Evolutionary conservation across 2,888 invertebrate genomes (phyloP).

Genomic region (Dryomyza anilis): DNA sequence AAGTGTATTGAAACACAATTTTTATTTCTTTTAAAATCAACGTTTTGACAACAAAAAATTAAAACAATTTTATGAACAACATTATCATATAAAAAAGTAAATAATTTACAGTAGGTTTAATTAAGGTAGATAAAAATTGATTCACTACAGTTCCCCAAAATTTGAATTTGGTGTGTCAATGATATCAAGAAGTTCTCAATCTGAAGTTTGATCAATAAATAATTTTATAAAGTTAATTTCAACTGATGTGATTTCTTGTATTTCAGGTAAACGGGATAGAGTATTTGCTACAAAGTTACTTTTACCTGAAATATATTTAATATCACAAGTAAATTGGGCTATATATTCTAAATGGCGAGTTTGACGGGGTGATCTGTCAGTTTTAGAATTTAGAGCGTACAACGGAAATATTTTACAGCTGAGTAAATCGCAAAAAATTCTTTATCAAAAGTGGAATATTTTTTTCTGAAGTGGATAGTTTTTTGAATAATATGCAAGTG

Average conservation of each 20-base stretch:
- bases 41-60: no score
- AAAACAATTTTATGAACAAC: no score
- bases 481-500: background rate
- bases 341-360: constrained; percentile 27
- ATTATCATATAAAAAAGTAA: no score
- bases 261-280: constrained; percentile 13
- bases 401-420: constrained; percentile 9
- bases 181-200: constrained; percentile 7
- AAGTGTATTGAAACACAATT: no score
- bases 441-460: no score
- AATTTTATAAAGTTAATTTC: constrained; percentile 1
- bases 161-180: constrained; percentile 7
- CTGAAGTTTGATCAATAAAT: background rate
- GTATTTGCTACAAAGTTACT: constrained; percentile 25
- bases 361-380: constrained; percentile 24
- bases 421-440: constrained; percentile 9
- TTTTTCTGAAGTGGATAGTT: background rate
- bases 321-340: constrained; percentile 25
- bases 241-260: background rate
- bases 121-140: no score
- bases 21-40: no score
- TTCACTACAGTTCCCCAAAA: no score
- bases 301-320: constrained; percentile 6
- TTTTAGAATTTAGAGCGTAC: constrained; percentile 21
- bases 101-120: no score